phyloP scores from a whole-genome alignment of 2,797 vertebrate genomes.

The Phaenicophaeus curvirostris region DNA sequence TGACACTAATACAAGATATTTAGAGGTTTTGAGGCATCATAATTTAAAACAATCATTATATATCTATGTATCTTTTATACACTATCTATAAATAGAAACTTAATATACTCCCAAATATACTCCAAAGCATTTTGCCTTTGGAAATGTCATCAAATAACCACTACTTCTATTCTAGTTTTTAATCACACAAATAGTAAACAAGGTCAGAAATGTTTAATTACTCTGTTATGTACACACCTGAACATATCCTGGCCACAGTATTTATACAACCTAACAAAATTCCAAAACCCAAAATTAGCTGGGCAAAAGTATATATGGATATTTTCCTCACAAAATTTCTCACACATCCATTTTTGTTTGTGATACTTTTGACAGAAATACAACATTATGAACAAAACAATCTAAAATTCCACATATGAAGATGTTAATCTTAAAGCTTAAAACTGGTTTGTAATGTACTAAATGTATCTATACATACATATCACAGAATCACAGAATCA shows the following conservation, averaged over 20 bases:
- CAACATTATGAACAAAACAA: background rate
- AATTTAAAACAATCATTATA: background rate
- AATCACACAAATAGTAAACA: background rate
- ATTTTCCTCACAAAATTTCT: background rate
- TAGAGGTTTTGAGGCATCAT: background rate
- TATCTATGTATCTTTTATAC: background rate
- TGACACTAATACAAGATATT: background rate
- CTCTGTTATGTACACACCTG: background rate
- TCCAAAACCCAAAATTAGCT: background rate
- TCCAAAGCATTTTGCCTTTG: background rate
- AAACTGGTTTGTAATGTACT: background rate
- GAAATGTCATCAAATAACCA: background rate
- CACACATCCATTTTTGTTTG: background rate
- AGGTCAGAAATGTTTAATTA: background rate
- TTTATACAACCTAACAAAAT: background rate
- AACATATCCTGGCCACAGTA: background rate
- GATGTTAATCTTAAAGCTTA: too few species aligned
- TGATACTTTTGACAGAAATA: background rate
- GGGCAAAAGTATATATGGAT: background rate
- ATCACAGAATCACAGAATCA: too few species aligned
- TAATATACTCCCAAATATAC: background rate
- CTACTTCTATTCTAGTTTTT: background rate
- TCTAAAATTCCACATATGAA: background rate
- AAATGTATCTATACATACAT: background rate
- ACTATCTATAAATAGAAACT: background rate